Evolutionary conservation across 2,113 vertebrate genomes (phyloP).

Genomic region (Plecotus auritus): DNA sequence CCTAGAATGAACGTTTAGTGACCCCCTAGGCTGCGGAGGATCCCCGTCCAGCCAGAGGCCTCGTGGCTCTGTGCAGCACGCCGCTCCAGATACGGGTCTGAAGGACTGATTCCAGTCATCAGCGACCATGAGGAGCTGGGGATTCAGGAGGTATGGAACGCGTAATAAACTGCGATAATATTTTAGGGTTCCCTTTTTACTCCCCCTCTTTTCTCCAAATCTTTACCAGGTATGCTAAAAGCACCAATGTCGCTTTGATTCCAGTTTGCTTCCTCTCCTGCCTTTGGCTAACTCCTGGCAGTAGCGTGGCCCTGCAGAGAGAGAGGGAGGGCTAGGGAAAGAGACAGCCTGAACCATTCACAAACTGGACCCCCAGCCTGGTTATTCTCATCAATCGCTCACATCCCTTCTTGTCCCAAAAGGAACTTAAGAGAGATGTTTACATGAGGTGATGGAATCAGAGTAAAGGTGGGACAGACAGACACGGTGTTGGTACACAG

Average conservation of each 20-base stretch:
- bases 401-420: background rate
- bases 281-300: background rate
- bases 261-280: background rate
- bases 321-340: background rate
- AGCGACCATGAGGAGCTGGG: background rate
- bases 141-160: background rate
- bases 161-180: background rate
- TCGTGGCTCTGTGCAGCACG: background rate
- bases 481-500: background rate
- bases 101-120: background rate
- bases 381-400: background rate
- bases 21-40: background rate
- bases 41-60: background rate
- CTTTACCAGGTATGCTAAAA: constrained; percentile 1
- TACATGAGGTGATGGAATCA: background rate
- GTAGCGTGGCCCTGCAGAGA: background rate
- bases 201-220: background rate
- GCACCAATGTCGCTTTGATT: background rate
- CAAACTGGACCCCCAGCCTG: background rate
- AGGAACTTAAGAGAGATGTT: background rate
- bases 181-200: background rate
- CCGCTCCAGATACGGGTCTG: background rate
- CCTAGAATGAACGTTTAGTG: background rate
- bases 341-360: background rate
- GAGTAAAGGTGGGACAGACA: background rate